Evolutionary conservation across 2,888 invertebrate species (phyloP).

Genomic region (Pardosa pseudoannulata): DNA sequence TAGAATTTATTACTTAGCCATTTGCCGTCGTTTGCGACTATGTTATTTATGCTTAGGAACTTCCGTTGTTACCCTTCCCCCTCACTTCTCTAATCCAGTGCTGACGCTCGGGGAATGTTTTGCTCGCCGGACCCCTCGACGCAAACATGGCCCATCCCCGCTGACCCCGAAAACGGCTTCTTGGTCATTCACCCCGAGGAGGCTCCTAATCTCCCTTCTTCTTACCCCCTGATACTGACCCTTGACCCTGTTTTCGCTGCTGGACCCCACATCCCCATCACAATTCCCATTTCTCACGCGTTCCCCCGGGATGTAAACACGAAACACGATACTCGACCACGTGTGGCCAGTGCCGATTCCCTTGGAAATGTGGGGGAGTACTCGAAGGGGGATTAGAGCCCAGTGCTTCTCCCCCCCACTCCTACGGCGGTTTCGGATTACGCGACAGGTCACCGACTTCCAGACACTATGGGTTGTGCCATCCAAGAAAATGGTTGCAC

Average conservation of each 20-base stretch:
- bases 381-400: no score
- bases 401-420: no score
- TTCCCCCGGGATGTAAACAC: slow-evolving; percentile 59
- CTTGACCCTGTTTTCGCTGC: slow-evolving; percentile 44
- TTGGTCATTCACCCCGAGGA: slow-evolving; percentile 66
- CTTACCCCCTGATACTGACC: slow-evolving; percentile 43
- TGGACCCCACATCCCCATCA: slow-evolving; percentile 5
- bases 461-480: neutral
- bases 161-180: slow-evolving; percentile 50
- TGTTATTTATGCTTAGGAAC: no score
- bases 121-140: slow-evolving; percentile 23
- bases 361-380: slow-evolving; percentile 20
- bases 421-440: neutral
- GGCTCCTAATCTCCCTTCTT: slow-evolving; percentile 55
- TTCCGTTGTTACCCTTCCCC: no score
- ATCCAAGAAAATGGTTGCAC: neutral
- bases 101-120: neutral
- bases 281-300: slow-evolving; percentile 49
- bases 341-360: slow-evolving; percentile 57
- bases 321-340: slow-evolving; percentile 59
- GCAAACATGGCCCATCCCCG: slow-evolving; percentile 44
- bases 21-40: no score
- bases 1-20: no score
- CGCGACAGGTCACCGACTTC: slow-evolving; percentile 6
- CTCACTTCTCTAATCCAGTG: neutral